Percentiles rank a stretch among this genome's conserved stretches.
These are phyloP conservation scores for Drosophila histrio DNA, from an alignment of 2,888 invertebrate genomes.

Conservation along the genomic window DNA sequence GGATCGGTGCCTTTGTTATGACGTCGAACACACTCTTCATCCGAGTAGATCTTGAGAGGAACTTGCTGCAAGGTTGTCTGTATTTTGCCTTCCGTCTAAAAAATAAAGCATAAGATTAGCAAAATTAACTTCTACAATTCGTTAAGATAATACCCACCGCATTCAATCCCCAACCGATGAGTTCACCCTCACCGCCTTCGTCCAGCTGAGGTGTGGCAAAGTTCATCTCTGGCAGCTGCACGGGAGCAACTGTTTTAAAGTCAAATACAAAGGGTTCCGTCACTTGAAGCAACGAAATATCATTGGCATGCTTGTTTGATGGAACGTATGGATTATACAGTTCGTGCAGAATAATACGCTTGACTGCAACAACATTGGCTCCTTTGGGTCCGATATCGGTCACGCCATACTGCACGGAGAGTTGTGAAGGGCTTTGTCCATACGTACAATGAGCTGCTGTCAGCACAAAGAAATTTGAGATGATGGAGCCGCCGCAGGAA, in stretches of 20 bases:
- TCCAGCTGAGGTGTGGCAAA: slow-evolving; percentile 67
- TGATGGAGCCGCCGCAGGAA: slow-evolving; percentile 75
- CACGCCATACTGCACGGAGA: slow-evolving; percentile 75
- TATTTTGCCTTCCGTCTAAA: slow-evolving; percentile 79
- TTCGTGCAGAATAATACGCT: slow-evolving; percentile 80
- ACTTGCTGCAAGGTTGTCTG: slow-evolving; percentile 82
- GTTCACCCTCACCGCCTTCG: slow-evolving; percentile 60
- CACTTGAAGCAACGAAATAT: slow-evolving; percentile 83
- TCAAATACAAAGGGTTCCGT: slow-evolving; percentile 66
- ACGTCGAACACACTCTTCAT: slow-evolving; percentile 78
- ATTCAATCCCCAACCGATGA: slow-evolving; percentile 82
- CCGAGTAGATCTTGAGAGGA: slow-evolving; percentile 81
- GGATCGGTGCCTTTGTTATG: slow-evolving; percentile 71
- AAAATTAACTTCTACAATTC: not conserved
- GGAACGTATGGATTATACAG: slow-evolving; percentile 65
- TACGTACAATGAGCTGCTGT: slow-evolving; percentile 81
- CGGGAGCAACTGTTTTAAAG: slow-evolving; percentile 65
- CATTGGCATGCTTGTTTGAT: slow-evolving; percentile 81
- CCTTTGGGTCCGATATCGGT: slow-evolving; percentile 54
- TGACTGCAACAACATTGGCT: slow-evolving; percentile 69
- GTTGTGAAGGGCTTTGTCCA: slow-evolving; percentile 16
- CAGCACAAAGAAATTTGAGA: slow-evolving; percentile 67
- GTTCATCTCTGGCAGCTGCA: slow-evolving; percentile 68
- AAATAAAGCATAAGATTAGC: not conserved
- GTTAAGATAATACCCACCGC: slow-evolving; percentile 51